Evolutionary conservation across 1,140 invertebrate species (phyloP).

Genomic region (Drosophila paulistorum): DNA sequence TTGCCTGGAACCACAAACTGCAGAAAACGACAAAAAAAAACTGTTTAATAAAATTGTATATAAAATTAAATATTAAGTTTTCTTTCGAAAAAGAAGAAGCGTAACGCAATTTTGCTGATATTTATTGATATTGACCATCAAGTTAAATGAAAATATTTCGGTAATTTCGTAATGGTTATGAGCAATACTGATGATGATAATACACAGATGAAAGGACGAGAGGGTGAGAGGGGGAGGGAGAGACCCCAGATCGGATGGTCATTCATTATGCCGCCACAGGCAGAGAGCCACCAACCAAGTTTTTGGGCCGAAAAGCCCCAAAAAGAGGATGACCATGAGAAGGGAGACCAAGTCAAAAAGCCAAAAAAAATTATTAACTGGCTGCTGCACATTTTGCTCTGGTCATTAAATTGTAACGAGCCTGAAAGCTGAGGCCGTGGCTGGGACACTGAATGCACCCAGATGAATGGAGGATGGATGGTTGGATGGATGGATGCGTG

Average conservation of each 20-base stretch:
- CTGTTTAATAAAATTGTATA: too few species aligned
- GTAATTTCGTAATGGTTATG: constrained; percentile 48
- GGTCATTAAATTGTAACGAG: constrained; percentile 57
- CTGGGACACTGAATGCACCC: neutral
- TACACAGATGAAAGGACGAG: neutral
- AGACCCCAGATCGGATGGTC: constrained; percentile 1
- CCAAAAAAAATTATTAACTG: constrained; percentile 17
- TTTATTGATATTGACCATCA: constrained; percentile 30
- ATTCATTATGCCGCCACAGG: constrained; percentile 30
- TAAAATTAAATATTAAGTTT: too few species aligned
- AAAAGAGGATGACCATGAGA: neutral
- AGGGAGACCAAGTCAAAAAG: constrained; percentile 24
- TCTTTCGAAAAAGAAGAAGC: neutral
- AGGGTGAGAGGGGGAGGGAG: too few species aligned
- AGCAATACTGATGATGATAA: constrained; percentile 44
- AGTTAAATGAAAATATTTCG: constrained; percentile 29
- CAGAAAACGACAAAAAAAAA: too few species aligned
- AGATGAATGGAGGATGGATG: neutral
- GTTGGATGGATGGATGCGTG: constrained; percentile 36
- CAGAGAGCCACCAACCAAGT: constrained; percentile 8
- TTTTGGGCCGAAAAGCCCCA: constrained; percentile 16
- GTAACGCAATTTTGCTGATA: constrained; percentile 20
- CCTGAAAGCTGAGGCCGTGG: neutral
- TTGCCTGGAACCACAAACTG: too few species aligned
- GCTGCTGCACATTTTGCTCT: constrained; percentile 52